Conservation (phyloP, 2,113 vertebrate genomes). For the Hippocampus guttulatus region DNA sequence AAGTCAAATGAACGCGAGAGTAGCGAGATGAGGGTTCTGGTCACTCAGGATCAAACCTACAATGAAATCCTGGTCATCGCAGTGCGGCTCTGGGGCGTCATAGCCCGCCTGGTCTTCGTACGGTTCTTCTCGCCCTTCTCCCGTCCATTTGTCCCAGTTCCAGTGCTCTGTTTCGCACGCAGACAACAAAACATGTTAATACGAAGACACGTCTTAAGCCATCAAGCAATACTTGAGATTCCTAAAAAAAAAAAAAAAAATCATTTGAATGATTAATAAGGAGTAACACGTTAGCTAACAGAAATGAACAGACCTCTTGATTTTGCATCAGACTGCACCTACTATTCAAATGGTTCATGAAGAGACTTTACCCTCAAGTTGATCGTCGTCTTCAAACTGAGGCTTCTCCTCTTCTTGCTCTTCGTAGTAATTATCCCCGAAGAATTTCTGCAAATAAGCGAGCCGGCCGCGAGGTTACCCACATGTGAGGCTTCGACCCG, state of each 20-base stretch:
- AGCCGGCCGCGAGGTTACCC: too few species aligned
- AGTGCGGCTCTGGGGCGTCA: constrained; percentile 61
- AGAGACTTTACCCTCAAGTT: constrained; percentile 69
- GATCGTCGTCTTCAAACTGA: constrained; percentile 81
- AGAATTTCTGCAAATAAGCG: constrained; percentile 70
- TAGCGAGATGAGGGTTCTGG: too few species aligned
- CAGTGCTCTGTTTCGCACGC: constrained; percentile 71
- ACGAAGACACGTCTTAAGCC: background rate
- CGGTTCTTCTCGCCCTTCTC: constrained; percentile 63
- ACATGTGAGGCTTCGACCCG: too few species aligned
- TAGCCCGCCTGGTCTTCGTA: constrained; percentile 16
- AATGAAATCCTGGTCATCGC: constrained; percentile 81
- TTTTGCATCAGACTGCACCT: too few species aligned
- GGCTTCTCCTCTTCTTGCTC: constrained; percentile 79
- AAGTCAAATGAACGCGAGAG: too few species aligned
- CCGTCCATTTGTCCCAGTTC: constrained; percentile 86
- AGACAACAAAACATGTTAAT: background rate
- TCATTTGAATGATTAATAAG: background rate
- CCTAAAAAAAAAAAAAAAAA: background rate
- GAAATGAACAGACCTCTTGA: background rate
- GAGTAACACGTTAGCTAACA: too few species aligned
- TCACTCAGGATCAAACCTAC: constrained; percentile 48
- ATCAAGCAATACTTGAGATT: too few species aligned
- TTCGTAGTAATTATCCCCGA: constrained; percentile 81
- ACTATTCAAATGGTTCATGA: too few species aligned